phyloP scores from a whole-genome alignment of 2,888 invertebrate genomes.

The Amaurobius ferox region DNA sequence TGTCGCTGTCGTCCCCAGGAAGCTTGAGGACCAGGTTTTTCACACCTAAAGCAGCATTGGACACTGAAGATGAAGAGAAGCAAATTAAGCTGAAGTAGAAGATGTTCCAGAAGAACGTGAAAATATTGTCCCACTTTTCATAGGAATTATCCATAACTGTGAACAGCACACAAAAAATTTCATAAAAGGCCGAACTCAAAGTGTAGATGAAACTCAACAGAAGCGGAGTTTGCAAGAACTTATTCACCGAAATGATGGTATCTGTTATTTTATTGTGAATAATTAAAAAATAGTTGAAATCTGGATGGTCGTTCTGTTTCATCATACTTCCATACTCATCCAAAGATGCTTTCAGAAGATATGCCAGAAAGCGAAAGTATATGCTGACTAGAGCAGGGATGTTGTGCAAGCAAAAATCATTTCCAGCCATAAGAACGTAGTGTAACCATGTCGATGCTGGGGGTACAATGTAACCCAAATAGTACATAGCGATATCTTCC shows the following conservation, averaged over 20 bases:
- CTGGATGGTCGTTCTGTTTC: neutral
- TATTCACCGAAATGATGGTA: neutral
- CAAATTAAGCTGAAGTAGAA: neutral
- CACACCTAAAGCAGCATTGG: neutral
- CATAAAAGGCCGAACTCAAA: neutral
- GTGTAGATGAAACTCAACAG: neutral
- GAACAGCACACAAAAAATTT: neutral
- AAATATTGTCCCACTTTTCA: neutral
- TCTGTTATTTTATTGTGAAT: neutral
- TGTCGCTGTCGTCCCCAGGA: neutral
- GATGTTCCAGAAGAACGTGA: neutral
- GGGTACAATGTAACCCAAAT: neutral
- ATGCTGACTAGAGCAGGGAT: neutral
- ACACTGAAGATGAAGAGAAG: neutral
- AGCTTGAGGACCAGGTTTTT: neutral
- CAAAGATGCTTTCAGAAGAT: neutral
- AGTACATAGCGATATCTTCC: neutral
- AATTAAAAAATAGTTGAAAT: neutral
- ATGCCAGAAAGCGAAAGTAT: neutral
- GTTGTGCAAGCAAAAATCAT: neutral
- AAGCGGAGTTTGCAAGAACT: neutral
- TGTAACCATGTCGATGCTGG: neutral
- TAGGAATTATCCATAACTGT: neutral
- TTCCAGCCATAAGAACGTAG: neutral
- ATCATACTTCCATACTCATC: neutral